Evolutionary conservation across 2,888 invertebrate genomes (phyloP).

Genomic region (Temnothorax rugatulus): DNA sequence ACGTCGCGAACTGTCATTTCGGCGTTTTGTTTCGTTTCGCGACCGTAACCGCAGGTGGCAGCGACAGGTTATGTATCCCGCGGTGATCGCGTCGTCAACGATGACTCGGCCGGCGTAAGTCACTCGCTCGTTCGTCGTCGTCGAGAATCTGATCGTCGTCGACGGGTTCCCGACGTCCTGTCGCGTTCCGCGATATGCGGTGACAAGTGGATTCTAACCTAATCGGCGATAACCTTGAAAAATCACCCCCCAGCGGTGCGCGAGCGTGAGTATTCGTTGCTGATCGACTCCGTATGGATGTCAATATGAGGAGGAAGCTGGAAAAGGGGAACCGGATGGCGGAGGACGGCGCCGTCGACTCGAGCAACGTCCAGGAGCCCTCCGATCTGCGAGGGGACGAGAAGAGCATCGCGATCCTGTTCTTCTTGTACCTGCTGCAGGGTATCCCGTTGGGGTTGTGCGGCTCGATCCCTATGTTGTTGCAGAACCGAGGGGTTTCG

Average conservation of each 20-base stretch:
- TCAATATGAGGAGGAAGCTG: conserved; percentile 63
- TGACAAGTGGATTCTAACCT: conserved; percentile 40
- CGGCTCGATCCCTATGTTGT: conserved; percentile 97
- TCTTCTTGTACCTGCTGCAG: conserved; percentile 97
- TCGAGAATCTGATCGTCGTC: too few species aligned
- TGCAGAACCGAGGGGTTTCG: conserved; percentile 96
- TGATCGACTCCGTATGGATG: conserved; percentile 25
- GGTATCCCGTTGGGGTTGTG: conserved; percentile 98
- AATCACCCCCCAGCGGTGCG: neutral
- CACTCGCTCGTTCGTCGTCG: conserved; percentile 45
- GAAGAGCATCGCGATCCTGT: conserved; percentile 93
- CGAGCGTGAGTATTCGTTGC: neutral
- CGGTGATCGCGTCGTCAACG: conserved; percentile 56
- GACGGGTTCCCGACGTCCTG: neutral
- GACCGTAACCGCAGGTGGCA: too few species aligned
- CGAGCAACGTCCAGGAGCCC: conserved; percentile 71
- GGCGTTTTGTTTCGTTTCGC: neutral
- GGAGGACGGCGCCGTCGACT: conserved; percentile 64
- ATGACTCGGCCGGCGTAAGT: conserved; percentile 38
- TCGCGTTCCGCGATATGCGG: conserved; percentile 11
- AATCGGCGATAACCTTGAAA: conserved; percentile 47
- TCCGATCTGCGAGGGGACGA: conserved; percentile 89
- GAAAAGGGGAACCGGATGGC: conserved; percentile 35
- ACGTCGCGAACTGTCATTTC: neutral
- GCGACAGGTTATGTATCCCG: conserved; percentile 64